A percentile compares a stretch with the other conserved stretches of the same genome.
Conservation (phyloP, 2,797 vertebrate genomes). For the Channallabes apus region DNA sequence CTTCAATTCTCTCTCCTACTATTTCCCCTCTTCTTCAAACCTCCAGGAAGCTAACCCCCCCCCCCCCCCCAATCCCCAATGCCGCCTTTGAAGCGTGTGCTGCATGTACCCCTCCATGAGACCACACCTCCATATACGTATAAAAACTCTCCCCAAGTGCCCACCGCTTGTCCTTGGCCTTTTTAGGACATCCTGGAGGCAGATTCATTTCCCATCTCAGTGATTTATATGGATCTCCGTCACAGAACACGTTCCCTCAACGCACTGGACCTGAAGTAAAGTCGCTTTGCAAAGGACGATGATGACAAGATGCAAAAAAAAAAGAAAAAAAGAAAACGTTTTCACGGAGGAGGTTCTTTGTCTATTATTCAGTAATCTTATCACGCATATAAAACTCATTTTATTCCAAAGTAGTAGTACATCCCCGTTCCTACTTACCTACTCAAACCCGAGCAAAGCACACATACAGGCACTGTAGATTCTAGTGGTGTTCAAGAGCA, state of each 20-base stretch:
- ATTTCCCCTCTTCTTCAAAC: constrained; percentile 22
- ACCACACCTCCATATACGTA: constrained; percentile 47
- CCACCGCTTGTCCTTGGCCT: constrained; percentile 56
- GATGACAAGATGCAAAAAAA: constrained; percentile 33
- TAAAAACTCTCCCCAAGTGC: constrained; percentile 40
- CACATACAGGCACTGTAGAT: background rate
- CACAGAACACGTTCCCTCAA: constrained; percentile 55
- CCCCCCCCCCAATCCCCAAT: constrained; percentile 44
- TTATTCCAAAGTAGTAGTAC: background rate
- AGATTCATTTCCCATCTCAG: constrained; percentile 52
- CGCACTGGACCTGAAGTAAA: constrained; percentile 39
- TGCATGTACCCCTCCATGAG: constrained; percentile 52
- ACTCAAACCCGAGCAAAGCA: background rate
- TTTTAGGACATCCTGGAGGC: constrained; percentile 61
- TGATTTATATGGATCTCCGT: constrained; percentile 63
- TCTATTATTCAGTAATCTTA: constrained; percentile 51
- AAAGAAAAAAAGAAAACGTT: constrained; percentile 2
- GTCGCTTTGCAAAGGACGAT: constrained; percentile 46
- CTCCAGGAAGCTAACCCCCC: background rate
- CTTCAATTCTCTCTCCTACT: constrained; percentile 38
- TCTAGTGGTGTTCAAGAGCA: constrained; percentile 43
- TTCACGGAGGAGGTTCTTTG: background rate
- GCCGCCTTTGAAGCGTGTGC: constrained; percentile 57
- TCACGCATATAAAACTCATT: background rate
- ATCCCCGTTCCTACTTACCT: background rate